Percentiles rank a stretch among this genome's conserved stretches.
Evolutionary conservation across 2,888 invertebrate species (phyloP).

Genomic region (Dryobota labecula): DNA sequence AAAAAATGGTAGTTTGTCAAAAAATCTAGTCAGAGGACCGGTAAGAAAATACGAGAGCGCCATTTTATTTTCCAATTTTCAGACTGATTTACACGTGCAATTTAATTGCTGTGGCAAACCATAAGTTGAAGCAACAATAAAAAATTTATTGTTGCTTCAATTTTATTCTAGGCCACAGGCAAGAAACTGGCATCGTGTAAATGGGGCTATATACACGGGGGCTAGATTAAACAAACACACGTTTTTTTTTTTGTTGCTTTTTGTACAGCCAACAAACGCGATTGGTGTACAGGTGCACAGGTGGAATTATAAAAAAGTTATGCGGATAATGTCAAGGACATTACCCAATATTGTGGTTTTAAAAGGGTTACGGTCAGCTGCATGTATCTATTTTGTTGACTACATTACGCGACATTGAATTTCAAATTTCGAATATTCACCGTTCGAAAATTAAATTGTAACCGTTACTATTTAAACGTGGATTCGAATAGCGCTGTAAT

Average conservation of each 20-base stretch:
- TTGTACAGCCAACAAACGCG: constrained; percentile 15
- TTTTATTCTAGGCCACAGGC: neutral
- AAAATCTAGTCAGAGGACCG: constrained; percentile 56
- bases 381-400: neutral
- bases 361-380: neutral
- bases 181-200: neutral
- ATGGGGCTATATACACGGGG: too few relatives aligned
- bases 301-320: too few relatives aligned
- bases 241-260: neutral
- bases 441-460: constrained; percentile 1
- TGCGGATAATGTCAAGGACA: neutral
- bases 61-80: neutral
- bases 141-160: neutral
- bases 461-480: constrained; percentile 3
- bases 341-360: neutral
- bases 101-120: too few relatives aligned
- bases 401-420: constrained; percentile 6
- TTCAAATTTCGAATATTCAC: constrained; percentile 20
- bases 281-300: constrained; percentile 10
- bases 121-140: neutral
- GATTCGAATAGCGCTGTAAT: constrained; percentile 6
- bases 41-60: constrained; percentile 23
- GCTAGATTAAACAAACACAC: too few relatives aligned
- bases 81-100: neutral
- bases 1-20: constrained; percentile 46